Evolutionary conservation across 2,113 vertebrate species (phyloP), one percentile per base, ranked within the genome.

Genomic region (Indicator indicator): DNA sequence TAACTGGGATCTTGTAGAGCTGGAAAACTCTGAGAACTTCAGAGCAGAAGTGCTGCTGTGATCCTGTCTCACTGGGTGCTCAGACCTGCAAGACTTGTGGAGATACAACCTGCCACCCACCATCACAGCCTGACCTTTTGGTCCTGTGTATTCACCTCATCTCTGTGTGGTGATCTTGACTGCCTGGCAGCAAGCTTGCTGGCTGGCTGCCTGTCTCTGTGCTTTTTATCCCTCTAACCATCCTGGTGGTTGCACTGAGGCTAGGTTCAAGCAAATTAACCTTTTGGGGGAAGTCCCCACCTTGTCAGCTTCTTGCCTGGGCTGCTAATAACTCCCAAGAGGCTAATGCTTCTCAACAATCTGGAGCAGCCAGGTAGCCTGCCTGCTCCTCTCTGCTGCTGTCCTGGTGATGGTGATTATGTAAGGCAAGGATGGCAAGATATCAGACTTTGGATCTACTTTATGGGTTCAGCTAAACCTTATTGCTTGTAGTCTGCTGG

Each of bases 131-230:
- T 88, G 79, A 55, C 40, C 59, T 32, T 67, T 55, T 3, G 7
- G 23, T 68, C 30, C 59, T 4, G 5, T 52, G 59, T 8, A 1
- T 72, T 76, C 56, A 15, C 48, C 36, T 80, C 5, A 5, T 17
- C n/a, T 30, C 27, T 58, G 16, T 9, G n/a, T 50, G 72, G n/a
- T 63, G 32, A 16, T 64, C 48, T 55, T 0, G 0, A 33, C 60
- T 16, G 21, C 12, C 46, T 56, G 63, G 54, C 65, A 83, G 36
- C 38, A 77, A 93, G 59, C 44, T 3, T 9, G 4, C 44, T 62
- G 56, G 33, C 52, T 16, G 48, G 10, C 23, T 52, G 5, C 17
- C 54, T 71, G 59, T 8, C 21, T 75, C 13, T 18, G 28, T 40
- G n/a, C 30, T 64, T 59, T 46, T 6, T 24, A 19, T 21, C n/a